Evolutionary conservation across 2,797 vertebrate species (phyloP), one percentile per base, ranked within the genome.

Genomic region (Thunnus albacares): DNA sequence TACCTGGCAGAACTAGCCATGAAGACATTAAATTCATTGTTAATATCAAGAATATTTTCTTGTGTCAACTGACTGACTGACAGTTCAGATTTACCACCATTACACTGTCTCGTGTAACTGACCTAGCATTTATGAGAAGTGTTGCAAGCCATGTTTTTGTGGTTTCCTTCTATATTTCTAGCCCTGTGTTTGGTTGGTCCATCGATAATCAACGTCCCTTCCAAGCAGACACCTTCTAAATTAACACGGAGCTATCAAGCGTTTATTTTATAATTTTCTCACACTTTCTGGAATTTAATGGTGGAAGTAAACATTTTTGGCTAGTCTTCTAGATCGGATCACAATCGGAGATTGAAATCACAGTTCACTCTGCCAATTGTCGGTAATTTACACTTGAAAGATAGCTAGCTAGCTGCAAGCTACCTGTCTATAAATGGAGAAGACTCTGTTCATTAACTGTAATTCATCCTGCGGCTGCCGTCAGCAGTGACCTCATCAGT

Each of bases 401-500:
- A 18, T 7, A 18, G 2, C 11, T 38, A 38, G 38, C 43, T 26
- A 5, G 43, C 13, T 60, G 4, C 14, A 17, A 61, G 41, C 0
- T 12, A 22, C 5, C 30, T 9, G 10, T 24, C 10, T 45, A 9
- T 68, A 68, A 52, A 28, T 43, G 12, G 38, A 11, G 8, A 11
- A 8, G 11, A 5, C 3, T 11, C n/a, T 28, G 22, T 24, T 74
- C 18, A 30, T 49, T 56, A 11, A 55, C 59, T 38, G 38, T 38
- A 38, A 12, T 28, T 59, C 17, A 20, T 60, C 24, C 17, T 33
- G 12, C 28, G 45, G 47, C 67, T 52, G 30, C 14, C 15, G 5
- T 33, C 67, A 59, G 53, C 60, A 20, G 26, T 38, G 63, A 56
- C 57, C 52, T 75, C 49, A 68, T 43, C n/a, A n/a, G 26, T 28